These are phyloP conservation scores for Seriola aureovittata DNA, from an alignment of 2,113 vertebrate species.

Conservation along the genomic window DNA sequence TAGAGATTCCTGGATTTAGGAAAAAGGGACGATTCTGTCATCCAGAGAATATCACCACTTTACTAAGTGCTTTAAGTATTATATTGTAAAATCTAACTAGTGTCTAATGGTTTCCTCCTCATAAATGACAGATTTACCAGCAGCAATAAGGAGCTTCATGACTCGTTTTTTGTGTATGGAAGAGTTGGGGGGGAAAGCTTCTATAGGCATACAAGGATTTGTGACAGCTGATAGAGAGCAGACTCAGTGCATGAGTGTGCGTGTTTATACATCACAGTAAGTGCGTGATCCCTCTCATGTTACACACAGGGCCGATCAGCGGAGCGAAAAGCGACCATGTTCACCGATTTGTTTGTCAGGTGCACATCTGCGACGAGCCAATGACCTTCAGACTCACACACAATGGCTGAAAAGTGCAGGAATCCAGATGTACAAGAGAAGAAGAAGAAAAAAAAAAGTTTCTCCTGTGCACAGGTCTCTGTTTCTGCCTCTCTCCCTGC, in stretches of 20 bases:
- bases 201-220: conserved; percentile 1
- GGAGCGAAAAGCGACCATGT: conserved; percentile 40
- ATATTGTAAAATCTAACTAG: conserved; percentile 30
- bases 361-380: conserved; percentile 61
- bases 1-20: neutral
- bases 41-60: neutral
- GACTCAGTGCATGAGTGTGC: conserved; percentile 4
- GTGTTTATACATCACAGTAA: conserved; percentile 24
- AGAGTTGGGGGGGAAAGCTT: neutral
- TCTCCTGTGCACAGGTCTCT: conserved; percentile 35
- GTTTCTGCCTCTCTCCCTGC: conserved; percentile 32
- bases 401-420: conserved; percentile 45
- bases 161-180: conserved; percentile 33
- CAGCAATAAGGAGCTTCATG: conserved; percentile 30
- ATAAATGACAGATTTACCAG: conserved; percentile 36
- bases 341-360: conserved; percentile 68
- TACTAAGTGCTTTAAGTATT: conserved; percentile 14
- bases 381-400: conserved; percentile 56
- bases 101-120: conserved; percentile 37
- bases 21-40: neutral
- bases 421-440: conserved; percentile 68
- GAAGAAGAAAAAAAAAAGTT: neutral
- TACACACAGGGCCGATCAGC: conserved; percentile 1
- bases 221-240: conserved; percentile 53
- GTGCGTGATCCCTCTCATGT: conserved; percentile 39